Conservation (phyloP, 2,888 invertebrate genomes). For the Petrolisthes cinctipes region DNA sequence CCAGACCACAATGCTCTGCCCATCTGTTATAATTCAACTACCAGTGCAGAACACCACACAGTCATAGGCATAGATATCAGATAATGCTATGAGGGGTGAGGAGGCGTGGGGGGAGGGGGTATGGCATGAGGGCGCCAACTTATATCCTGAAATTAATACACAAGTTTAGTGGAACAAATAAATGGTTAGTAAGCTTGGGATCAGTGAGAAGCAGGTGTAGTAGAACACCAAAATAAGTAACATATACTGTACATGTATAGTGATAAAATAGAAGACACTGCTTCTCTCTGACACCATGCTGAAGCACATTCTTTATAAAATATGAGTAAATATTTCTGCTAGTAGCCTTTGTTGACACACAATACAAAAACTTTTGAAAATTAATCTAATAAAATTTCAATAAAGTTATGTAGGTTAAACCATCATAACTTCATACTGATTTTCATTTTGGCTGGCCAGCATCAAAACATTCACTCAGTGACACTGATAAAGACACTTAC, state of each 20-base stretch:
- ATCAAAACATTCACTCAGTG: conserved; percentile 16
- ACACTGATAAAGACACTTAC: conserved; percentile 17
- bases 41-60: conserved; percentile 1
- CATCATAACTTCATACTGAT: too few relatives aligned
- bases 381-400: too few relatives aligned
- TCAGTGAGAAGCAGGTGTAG: conserved; percentile 17
- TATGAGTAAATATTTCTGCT: conserved; percentile 1
- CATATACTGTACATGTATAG: too few relatives aligned
- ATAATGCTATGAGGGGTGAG: conserved; percentile 1
- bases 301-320: neutral
- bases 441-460: neutral
- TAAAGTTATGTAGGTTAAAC: too few relatives aligned
- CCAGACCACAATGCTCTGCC: conserved; percentile 37
- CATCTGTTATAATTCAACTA: conserved; percentile 19
- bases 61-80: conserved; percentile 16
- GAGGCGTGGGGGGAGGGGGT: neutral
- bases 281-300: neutral
- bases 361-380: too few relatives aligned
- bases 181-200: conserved; percentile 42
- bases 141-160: conserved; percentile 58
- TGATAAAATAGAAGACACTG: neutral
- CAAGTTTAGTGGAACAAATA: conserved; percentile 47
- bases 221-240: neutral
- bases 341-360: neutral
- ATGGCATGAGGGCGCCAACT: conserved; percentile 23